Percentiles rank a stretch among this genome's conserved stretches.
Conservation (phyloP, 2,888 invertebrate species). For the Tipula lateralis region DNA sequence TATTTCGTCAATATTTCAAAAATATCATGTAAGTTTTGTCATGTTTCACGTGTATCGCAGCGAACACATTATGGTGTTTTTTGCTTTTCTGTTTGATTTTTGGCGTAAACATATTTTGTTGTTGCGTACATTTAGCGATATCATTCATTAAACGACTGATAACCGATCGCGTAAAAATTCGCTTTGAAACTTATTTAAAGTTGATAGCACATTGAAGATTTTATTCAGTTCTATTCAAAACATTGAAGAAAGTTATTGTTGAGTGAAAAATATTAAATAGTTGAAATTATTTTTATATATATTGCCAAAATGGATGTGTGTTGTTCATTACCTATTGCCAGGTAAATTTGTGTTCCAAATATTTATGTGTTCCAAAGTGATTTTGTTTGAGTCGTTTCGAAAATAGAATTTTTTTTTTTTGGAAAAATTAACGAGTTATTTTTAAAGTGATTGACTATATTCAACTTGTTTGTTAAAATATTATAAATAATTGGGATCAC, state of each 20-base stretch:
- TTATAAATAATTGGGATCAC: background rate
- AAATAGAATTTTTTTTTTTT: no score
- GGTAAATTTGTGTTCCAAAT: background rate
- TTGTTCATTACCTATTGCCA: background rate
- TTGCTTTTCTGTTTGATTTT: background rate
- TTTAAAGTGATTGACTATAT: no score
- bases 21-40: conserved; percentile 8
- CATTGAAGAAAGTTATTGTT: background rate
- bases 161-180: background rate
- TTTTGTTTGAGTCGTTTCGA: no score
- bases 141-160: background rate
- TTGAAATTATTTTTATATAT: background rate
- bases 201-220: background rate
- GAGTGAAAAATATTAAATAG: background rate
- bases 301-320: background rate
- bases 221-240: background rate
- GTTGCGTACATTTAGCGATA: background rate
- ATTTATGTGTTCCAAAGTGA: no score
- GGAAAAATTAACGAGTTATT: no score
- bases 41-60: background rate
- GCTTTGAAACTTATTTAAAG: background rate
- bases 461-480: background rate
- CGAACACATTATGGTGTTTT: background rate
- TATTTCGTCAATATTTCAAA: background rate
- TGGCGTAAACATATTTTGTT: background rate